These are phyloP conservation scores for Platyrinchus mystaceus DNA, from an alignment of 2,797 vertebrate species.

Conservation along the genomic window DNA sequence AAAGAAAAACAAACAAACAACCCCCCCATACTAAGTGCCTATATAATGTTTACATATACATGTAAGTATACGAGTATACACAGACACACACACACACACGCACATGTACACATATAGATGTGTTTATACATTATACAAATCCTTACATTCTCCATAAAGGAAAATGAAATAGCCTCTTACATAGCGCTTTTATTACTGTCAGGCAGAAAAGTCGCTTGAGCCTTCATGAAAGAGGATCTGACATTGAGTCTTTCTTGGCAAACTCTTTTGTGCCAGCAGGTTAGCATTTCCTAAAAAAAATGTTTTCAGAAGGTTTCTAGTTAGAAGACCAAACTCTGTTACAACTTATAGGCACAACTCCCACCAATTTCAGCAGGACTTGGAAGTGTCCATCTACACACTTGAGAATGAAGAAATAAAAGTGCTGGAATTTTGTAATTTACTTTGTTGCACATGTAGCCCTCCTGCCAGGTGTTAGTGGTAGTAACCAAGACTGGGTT, in stretches of 20 bases:
- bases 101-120: rapidly evolving
- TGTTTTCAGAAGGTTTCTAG: not conserved
- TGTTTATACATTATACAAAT: not conserved
- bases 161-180: not conserved
- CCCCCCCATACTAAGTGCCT: not conserved
- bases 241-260: not conserved
- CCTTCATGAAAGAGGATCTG: not conserved
- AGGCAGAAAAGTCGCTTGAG: not conserved
- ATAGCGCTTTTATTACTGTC: not conserved
- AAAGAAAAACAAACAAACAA: not conserved
- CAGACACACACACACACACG: rapidly evolving
- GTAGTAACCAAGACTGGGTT: conserved; percentile 30
- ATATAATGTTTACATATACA: not conserved
- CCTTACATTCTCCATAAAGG: not conserved
- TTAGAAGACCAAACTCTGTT: not conserved
- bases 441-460: conserved; percentile 25
- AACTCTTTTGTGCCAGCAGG: not conserved
- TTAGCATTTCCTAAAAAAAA: not conserved
- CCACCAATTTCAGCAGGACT: not conserved
- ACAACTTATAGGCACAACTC: not conserved
- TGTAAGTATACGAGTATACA: not conserved
- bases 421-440: conserved; percentile 59
- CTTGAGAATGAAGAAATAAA: conserved; percentile 27
- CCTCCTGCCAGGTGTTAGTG: conserved; percentile 56
- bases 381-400: not conserved